Percentiles rank a stretch among this genome's conserved stretches.
These are phyloP conservation scores for Petromus typicus DNA, from an alignment of 2,113 vertebrate genomes.

Conservation along the genomic window DNA sequence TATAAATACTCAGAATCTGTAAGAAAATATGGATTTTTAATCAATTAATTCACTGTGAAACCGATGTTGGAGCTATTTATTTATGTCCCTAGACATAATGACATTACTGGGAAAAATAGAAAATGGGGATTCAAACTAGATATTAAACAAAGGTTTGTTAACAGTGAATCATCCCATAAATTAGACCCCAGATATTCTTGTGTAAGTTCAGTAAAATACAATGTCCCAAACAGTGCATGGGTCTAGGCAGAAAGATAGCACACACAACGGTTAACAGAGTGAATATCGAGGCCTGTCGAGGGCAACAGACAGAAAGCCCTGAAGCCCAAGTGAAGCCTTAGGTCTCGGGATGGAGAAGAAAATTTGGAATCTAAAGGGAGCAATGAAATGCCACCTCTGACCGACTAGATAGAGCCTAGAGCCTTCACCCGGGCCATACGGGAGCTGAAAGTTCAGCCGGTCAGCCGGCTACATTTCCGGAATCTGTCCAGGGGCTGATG, in stretches of 20 bases:
- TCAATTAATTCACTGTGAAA: slow-evolving; percentile 5
- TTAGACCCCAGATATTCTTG: neutral
- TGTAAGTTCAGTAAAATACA: slow-evolving; percentile 1
- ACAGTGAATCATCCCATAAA: neutral
- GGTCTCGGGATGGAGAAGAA: neutral
- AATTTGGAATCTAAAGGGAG: slow-evolving; percentile 26
- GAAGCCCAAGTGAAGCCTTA: neutral
- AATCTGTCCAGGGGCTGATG: slow-evolving; percentile 31
- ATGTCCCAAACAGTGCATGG: neutral
- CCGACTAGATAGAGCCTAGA: neutral
- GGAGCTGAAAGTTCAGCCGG: neutral
- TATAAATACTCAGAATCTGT: neutral
- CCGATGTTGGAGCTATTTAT: neutral
- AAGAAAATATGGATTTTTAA: slow-evolving; percentile 29
- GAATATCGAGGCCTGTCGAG: neutral
- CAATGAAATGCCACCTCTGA: neutral
- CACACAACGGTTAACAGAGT: neutral
- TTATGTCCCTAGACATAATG: neutral
- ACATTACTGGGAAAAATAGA: neutral
- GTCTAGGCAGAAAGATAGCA: no score
- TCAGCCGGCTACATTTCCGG: slow-evolving; percentile 26
- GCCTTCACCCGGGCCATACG: neutral
- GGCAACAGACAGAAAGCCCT: neutral
- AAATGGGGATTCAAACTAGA: neutral
- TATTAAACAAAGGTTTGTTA: neutral